phyloP scores from a whole-genome alignment of 2,888 invertebrate genomes.

The Auanema sp. region DNA sequence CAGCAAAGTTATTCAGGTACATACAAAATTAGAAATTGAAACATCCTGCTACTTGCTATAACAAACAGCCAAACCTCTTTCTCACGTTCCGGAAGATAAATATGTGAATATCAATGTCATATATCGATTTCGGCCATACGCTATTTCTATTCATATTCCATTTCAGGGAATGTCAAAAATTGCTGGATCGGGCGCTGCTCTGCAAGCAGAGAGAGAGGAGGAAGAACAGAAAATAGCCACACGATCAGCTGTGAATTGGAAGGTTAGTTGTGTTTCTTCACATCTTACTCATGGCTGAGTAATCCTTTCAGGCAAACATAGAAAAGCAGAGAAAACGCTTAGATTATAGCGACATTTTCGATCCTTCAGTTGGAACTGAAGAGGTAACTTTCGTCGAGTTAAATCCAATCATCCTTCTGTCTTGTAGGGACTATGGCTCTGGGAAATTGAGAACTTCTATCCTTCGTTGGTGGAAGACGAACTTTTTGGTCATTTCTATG shows the following conservation, averaged over 20 bases:
- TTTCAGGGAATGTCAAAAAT: conserved; percentile 81
- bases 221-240: conserved; percentile 42
- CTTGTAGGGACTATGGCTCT: conserved; percentile 78
- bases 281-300: neutral
- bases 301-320: conserved; percentile 45
- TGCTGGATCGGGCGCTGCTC: conserved; percentile 72
- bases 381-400: too few relatives aligned
- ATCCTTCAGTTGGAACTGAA: conserved; percentile 80
- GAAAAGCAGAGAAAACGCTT: conserved; percentile 52
- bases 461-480: conserved; percentile 84
- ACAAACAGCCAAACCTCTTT: too few relatives aligned
- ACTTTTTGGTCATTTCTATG: conserved; percentile 95
- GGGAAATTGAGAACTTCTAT: conserved; percentile 99
- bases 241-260: conserved; percentile 48
- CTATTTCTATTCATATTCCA: neutral
- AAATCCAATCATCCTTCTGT: too few relatives aligned
- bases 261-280: conserved; percentile 24
- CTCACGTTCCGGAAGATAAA: neutral
- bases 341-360: conserved; percentile 60
- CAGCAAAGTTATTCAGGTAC: conserved; percentile 54
- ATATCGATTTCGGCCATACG: neutral
- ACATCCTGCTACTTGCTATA: neutral
- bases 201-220: conserved; percentile 60
- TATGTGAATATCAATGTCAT: conserved; percentile 7
- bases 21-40: neutral